Base-by-base conservation (phyloP, 2,797 vertebrate species). In the Falco peregrinus region DNA sequence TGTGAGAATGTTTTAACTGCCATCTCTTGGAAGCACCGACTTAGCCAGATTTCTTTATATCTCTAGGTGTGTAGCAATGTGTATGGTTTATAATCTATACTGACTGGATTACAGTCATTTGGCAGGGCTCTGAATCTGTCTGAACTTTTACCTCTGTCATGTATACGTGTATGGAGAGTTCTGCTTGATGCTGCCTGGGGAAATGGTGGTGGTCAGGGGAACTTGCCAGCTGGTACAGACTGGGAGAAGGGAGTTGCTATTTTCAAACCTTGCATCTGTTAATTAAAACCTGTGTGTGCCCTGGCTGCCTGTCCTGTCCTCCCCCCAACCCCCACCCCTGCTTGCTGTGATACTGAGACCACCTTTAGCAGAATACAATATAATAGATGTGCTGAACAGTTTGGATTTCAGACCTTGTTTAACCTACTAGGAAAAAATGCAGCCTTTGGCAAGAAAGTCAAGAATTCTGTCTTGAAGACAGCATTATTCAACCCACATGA, bases 1-100 rank as follows among this genome's bases (percentile, higher is more conserved):
- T 0, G 0, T 43, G n/a, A 11, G 37, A 77, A 48, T 0, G 1
- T 22, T 41, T 43, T 50, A 45, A 45, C 43, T 79, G 17, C 28
- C 2, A 3, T 16, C 22, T 67, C 63, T 78, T 20, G 57, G 37
- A 78, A 75, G 31, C 21, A 35, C 20, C 51, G 13, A 67, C 31
- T 37, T 28, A 41, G 13, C 41, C 11, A 41, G 41, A 5, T 41
- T 41, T 41, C 13, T 41, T 41, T 41, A 41, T 41, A 41, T 41
- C 13, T 41, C 41, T 41, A 41, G 35, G 12, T 80, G 16, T 54
- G 43, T 87, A 59, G n/a, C n/a, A 57, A 15, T 41, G 16, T 20
- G 18, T 59, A 5, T 47, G n/a, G 11, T 5, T 80, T 69, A 10
- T 56, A 18, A 25, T 11, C 76, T 84, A 14, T 31, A 10, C 10